phyloP scores from a whole-genome alignment of 2,888 invertebrate genomes.

The Cylindroiulus punctatus region DNA sequence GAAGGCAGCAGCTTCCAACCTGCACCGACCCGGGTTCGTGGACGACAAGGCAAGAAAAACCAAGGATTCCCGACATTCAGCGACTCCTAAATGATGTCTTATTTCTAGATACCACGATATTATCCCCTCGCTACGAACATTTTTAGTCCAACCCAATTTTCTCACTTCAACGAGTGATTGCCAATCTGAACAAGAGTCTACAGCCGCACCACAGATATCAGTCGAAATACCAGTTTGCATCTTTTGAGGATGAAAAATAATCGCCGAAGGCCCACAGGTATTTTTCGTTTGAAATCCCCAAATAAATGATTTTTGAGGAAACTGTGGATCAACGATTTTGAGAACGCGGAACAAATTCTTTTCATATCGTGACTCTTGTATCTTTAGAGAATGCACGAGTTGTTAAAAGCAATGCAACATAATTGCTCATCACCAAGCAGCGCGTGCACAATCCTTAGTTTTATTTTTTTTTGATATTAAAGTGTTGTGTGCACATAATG shows the following conservation, averaged over 20 bases:
- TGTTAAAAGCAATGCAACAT: background rate
- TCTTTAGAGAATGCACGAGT: background rate
- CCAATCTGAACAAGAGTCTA: background rate
- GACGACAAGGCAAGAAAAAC: constrained; percentile 39
- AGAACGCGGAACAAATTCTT: background rate
- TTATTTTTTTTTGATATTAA: constrained; percentile 32
- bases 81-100: background rate
- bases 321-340: background rate
- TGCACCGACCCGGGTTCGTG: background rate
- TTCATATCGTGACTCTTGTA: background rate
- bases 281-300: background rate
- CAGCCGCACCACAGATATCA: constrained; percentile 1
- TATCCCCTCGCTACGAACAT: background rate
- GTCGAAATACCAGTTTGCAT: background rate
- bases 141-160: background rate
- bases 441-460: background rate
- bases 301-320: background rate
- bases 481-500: constrained; percentile 24
- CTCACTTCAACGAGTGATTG: background rate
- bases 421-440: background rate
- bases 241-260: background rate
- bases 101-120: background rate
- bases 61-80: constrained; percentile 45
- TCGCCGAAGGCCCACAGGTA: background rate
- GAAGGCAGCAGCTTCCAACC: constrained; percentile 45